These are phyloP conservation scores for Phallusia fumigata DNA, from an alignment of 23 tunicate genomes.

Conservation along the genomic window DNA sequence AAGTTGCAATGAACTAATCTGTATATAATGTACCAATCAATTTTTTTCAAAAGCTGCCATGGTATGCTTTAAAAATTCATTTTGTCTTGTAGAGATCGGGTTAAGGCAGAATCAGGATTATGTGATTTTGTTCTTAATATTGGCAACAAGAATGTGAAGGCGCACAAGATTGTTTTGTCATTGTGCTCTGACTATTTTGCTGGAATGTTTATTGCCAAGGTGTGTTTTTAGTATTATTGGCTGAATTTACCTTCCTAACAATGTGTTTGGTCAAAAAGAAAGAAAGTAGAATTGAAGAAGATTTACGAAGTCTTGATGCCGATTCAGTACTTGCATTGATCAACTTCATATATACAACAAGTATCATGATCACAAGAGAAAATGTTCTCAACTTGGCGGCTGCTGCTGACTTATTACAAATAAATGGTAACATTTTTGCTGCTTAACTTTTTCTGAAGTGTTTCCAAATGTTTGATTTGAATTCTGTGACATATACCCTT, in stretches of 20 bases:
- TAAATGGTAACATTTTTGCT: neutral
- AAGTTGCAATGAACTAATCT: neutral
- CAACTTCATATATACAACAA: neutral
- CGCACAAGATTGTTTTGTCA: neutral
- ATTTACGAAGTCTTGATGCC: neutral
- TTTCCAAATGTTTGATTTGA: too few species aligned
- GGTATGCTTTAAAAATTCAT: too few species aligned
- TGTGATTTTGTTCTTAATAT: neutral
- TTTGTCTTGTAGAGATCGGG: neutral
- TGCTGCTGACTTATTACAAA: neutral
- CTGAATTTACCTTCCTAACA: neutral
- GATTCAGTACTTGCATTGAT: neutral
- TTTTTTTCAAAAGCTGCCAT: too few species aligned
- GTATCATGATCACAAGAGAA: neutral
- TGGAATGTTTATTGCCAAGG: neutral
- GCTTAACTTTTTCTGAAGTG: too few species aligned
- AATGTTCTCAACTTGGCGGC: neutral
- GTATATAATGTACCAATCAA: neutral
- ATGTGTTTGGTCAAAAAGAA: neutral
- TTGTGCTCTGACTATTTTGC: neutral
- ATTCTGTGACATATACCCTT: too few species aligned
- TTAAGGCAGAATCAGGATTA: neutral
- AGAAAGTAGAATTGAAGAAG: neutral
- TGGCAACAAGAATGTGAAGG: neutral
- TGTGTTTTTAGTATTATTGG: neutral